Evolutionary conservation across 2,797 vertebrate genomes (phyloP).

Genomic region (Garrulus glandarius): DNA sequence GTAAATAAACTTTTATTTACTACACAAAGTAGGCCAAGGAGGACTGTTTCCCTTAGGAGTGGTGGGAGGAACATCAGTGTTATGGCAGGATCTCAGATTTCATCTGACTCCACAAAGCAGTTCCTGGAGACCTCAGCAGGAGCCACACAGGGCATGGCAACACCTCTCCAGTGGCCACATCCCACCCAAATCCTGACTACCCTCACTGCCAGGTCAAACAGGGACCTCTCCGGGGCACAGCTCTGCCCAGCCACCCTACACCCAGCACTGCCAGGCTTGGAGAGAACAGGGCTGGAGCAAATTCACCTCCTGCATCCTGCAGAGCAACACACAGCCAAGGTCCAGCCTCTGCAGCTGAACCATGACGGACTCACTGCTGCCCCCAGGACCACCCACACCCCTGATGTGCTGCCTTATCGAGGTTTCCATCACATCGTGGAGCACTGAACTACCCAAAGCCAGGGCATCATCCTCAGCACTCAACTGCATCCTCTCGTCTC

Average conservation of each 20-base stretch:
- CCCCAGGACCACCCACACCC: neutral
- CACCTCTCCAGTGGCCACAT: neutral
- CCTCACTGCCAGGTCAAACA: neutral
- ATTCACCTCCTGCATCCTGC: neutral
- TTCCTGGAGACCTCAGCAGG: neutral
- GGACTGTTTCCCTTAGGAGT: neutral
- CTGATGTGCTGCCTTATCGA: neutral
- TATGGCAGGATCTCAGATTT: neutral
- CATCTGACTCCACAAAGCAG: neutral
- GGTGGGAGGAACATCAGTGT: neutral
- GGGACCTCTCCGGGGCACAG: neutral
- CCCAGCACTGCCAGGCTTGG: neutral
- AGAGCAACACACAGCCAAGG: accelerated
- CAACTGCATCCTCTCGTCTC: neutral
- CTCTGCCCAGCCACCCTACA: neutral
- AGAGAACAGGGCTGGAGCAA: neutral
- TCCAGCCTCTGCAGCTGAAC: neutral
- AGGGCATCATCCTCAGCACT: neutral
- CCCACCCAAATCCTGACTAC: neutral
- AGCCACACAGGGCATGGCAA: neutral
- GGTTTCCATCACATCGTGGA: neutral
- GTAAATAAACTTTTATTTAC: constrained; percentile 45
- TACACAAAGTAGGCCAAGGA: constrained; percentile 17
- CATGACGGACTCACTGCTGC: neutral
- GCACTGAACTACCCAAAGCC: neutral